A percentile compares a stretch with the other conserved stretches of the same genome.
These are phyloP conservation scores for Pachymerium ferrugineum DNA, from an alignment of 2,888 invertebrate species.

Conservation along the genomic window DNA sequence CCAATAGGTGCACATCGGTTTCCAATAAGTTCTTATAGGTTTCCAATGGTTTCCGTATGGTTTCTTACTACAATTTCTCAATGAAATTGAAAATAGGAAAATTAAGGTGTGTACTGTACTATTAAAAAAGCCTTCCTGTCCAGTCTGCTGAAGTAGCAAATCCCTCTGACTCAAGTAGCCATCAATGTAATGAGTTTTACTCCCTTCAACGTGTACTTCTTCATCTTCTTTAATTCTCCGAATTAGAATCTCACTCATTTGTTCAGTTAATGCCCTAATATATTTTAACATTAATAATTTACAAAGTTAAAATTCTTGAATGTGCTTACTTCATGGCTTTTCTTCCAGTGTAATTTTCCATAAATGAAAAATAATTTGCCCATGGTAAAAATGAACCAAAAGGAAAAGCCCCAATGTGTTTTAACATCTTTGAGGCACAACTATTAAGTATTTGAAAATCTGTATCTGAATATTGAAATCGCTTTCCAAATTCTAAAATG, in stretches of 20 bases:
- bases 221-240: neutral
- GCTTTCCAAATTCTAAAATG: neutral
- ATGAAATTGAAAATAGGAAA: no score
- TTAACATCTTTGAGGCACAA: neutral
- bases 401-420: neutral
- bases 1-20: no score
- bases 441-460: neutral
- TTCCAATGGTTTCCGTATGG: no score
- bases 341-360: no score
- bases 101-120: neutral
- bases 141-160: neutral
- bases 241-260: no score
- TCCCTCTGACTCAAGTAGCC: neutral
- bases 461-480: neutral
- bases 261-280: no score
- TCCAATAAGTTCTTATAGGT: no score
- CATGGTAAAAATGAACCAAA: neutral
- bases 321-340: no score
- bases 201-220: neutral
- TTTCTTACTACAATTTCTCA: no score
- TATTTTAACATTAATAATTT: no score
- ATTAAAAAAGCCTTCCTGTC: neutral
- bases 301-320: no score
- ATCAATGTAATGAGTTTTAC: neutral
- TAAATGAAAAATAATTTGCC: no score